A percentile compares a stretch with the other conserved stretches of the same genome.
phyloP scores from a whole-genome alignment of 2,113 vertebrate species.

The Erythrocercus mccallii region DNA sequence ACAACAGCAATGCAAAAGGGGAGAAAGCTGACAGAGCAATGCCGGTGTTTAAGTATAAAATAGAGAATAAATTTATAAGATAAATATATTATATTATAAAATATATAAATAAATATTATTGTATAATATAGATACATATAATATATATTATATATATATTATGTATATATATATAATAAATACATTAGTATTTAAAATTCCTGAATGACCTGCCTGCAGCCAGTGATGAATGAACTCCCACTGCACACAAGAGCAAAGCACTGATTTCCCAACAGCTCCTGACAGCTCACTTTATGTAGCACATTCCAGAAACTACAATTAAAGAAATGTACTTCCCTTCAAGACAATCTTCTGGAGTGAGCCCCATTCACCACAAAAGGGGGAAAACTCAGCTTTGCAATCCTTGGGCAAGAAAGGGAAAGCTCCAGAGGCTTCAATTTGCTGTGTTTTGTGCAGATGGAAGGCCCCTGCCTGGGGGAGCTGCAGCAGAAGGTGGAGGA shows the following conservation, averaged over 20 bases:
- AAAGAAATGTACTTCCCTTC: background rate
- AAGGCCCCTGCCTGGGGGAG: constrained; percentile 77
- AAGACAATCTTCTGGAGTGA: background rate
- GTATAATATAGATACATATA: too few species aligned
- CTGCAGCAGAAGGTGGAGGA: constrained; percentile 83
- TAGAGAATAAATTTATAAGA: too few species aligned
- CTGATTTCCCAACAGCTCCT: background rate
- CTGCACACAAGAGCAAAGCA: background rate
- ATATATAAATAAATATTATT: too few species aligned
- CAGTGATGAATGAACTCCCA: background rate
- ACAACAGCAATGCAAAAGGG: background rate
- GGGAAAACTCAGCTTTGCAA: background rate
- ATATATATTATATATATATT: too few species aligned
- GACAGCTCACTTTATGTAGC: background rate
- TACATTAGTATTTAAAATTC: background rate
- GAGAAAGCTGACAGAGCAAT: background rate
- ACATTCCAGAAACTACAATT: background rate
- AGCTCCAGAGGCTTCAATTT: background rate
- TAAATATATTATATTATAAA: too few species aligned
- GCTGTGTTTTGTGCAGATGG: constrained; percentile 71
- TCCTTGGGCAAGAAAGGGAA: background rate
- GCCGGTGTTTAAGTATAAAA: background rate
- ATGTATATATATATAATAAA: too few species aligned
- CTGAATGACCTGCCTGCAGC: background rate
- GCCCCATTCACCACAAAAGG: background rate